A percentile compares a stretch with the other conserved stretches of the same genome.
Conservation (phyloP, 1,140 invertebrate genomes). For the Papilio xuthus region DNA sequence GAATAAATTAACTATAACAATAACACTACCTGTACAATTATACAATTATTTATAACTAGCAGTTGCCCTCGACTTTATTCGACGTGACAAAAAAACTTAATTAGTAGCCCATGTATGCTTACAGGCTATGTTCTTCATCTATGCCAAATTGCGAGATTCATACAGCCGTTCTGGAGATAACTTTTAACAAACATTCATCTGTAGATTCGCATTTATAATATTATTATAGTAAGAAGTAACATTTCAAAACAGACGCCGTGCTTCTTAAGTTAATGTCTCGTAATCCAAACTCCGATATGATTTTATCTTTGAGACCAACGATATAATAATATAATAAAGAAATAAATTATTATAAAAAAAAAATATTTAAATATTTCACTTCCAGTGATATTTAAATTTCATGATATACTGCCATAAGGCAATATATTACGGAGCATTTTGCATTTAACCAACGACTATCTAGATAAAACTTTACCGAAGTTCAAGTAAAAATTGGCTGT, state of each 20-base stretch:
- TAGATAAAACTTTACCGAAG: conserved; percentile 17
- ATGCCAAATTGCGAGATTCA: too few species aligned
- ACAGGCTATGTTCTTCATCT: too few species aligned
- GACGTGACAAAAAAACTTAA: too few species aligned
- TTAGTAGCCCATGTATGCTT: too few species aligned
- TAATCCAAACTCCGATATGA: background rate
- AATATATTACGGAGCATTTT: conserved; percentile 15
- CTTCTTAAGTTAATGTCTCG: background rate
- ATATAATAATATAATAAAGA: background rate
- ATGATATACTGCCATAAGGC: conserved; percentile 9
- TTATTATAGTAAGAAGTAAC: too few species aligned
- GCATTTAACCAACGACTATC: conserved; percentile 11
- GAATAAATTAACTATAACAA: background rate
- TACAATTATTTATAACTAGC: background rate
- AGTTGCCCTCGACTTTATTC: too few species aligned
- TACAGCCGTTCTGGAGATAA: too few species aligned
- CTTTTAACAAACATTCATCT: too few species aligned
- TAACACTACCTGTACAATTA: background rate
- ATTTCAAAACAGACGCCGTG: too few species aligned
- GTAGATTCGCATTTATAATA: too few species aligned
- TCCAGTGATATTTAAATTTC: background rate
- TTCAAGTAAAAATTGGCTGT: conserved; percentile 26
- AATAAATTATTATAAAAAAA: background rate
- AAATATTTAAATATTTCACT: background rate
- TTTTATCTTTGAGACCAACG: background rate